Conservation (phyloP, 2,113 vertebrate species). For the Callaeas wilsoni region DNA sequence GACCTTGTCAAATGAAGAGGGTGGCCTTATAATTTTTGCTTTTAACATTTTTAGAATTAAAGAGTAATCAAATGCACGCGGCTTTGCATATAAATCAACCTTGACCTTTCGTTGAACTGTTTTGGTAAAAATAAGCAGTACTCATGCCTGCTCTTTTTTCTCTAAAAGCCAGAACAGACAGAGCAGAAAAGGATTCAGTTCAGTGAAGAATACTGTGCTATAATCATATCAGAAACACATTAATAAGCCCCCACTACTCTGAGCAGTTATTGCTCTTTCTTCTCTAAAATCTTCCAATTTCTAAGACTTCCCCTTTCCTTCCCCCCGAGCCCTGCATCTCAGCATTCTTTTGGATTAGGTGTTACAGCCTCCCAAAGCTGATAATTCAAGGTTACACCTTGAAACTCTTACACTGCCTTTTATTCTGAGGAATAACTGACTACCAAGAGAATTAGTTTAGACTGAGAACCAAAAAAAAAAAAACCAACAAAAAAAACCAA, state of each 20-base stretch:
- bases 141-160: constrained; percentile 38
- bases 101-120: constrained; percentile 47
- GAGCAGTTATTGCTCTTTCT: constrained; percentile 37
- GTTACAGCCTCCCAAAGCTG: constrained; percentile 19
- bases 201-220: background rate
- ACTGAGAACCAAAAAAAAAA: background rate
- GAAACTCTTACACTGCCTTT: constrained; percentile 4
- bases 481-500: background rate
- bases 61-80: constrained; percentile 47
- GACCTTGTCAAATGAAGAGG: constrained; percentile 57
- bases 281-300: constrained; percentile 24
- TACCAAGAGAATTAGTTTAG: constrained; percentile 39
- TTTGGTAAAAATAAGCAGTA: constrained; percentile 59
- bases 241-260: constrained; percentile 6
- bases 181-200: constrained; percentile 17
- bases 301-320: background rate
- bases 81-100: constrained; percentile 63
- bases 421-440: constrained; percentile 28
- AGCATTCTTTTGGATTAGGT: constrained; percentile 21
- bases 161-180: constrained; percentile 45
- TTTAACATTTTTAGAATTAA: constrained; percentile 56
- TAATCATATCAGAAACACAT: constrained; percentile 38
- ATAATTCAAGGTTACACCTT: constrained; percentile 55
- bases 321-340: background rate
- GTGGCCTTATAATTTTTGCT: constrained; percentile 54